Percentiles rank a stretch among this genome's conserved stretches.
phyloP scores from a whole-genome alignment of 1,140 invertebrate species.

The Zophobas atratus region DNA sequence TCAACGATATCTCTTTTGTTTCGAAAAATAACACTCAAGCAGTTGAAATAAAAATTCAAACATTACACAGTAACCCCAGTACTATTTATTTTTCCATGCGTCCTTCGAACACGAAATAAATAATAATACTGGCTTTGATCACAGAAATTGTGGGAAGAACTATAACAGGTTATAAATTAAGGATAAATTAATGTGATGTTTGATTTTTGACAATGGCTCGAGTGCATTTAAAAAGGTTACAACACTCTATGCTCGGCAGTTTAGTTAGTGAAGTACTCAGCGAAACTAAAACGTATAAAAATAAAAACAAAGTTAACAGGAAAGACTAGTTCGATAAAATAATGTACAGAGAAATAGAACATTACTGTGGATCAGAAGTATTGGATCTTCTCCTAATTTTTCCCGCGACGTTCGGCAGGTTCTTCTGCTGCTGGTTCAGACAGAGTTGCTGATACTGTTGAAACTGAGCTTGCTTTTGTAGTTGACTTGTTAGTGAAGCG shows the following conservation, averaged over 20 bases:
- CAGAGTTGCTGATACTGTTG: constrained; percentile 53
- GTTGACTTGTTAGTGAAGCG: constrained; percentile 50
- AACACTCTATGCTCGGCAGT: constrained; percentile 50
- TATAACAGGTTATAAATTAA: constrained; percentile 34
- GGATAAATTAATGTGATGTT: constrained; percentile 29
- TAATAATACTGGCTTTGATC: constrained; percentile 40
- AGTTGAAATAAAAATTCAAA: constrained; percentile 33
- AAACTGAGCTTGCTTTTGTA: constrained; percentile 52
- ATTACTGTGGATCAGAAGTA: constrained; percentile 50
- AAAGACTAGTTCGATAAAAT: constrained; percentile 50
- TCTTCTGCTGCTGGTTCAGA: constrained; percentile 41
- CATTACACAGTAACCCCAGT: constrained; percentile 22
- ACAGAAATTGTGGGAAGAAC: constrained; percentile 41
- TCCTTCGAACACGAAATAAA: constrained; percentile 16
- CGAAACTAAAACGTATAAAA: constrained; percentile 39
- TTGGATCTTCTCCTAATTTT: constrained; percentile 52
- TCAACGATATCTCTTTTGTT: constrained; percentile 50
- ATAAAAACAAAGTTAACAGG: constrained; percentile 38
- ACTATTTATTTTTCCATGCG: constrained; percentile 21
- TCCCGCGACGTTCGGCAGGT: constrained; percentile 47
- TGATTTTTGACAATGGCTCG: constrained; percentile 15
- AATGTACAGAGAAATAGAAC: constrained; percentile 50
- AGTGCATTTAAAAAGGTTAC: constrained; percentile 22
- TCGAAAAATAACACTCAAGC: constrained; percentile 31
- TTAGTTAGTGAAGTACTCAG: constrained; percentile 51